Evolutionary conservation across 1,140 invertebrate genomes (phyloP), one percentile per base, ranked within the genome.

Genomic region (Hylaeus volcanicus): DNA sequence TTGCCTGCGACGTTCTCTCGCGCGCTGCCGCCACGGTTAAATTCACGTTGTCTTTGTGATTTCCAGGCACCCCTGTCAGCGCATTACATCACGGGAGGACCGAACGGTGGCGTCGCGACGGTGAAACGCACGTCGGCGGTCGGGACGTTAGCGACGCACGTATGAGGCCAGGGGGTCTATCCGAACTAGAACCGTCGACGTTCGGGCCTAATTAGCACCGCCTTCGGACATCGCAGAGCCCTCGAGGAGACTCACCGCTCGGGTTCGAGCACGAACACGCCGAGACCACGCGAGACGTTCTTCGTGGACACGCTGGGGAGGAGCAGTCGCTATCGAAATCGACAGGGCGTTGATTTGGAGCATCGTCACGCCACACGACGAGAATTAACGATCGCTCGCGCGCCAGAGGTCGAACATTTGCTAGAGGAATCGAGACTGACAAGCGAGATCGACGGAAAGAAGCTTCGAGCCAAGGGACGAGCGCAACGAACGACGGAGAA

Each of bases 141-240:
- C 55, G 94, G 94, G 63, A 95, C 95, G 45, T 89, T 95, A 81
- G 95, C 94, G 73, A 95, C 95, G 88, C 94, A 95, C 83, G 95
- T 95, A 93, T 95, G 94, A 94, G 93, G 91, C 88, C 89, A 90
- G 92, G 90, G 83, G 86, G 87, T 90, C 75, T 86, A 89, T 85
- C 90, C 88, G 84, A 92, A 92, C 88, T 93, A 93, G 92, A 93
- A 90, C 88, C 86, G 51, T 88, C 86, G 86, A 88, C 77, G 78
- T 77, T 86, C 85, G 86, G 86, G 71, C 82, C 79, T 86, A 83
- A 84, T 81, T 82, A 74, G 70, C 72, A 87, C 72, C 70, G 74
- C 75, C 72, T 76, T 86, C 72, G 71, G 70, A 65, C 74, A 71
- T 37, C 79, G 74, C 41, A 71, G 71, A 75, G 51, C 66, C 64